Evolutionary conservation across 2,888 invertebrate species (phyloP).

Genomic region (Agrochola lota): DNA sequence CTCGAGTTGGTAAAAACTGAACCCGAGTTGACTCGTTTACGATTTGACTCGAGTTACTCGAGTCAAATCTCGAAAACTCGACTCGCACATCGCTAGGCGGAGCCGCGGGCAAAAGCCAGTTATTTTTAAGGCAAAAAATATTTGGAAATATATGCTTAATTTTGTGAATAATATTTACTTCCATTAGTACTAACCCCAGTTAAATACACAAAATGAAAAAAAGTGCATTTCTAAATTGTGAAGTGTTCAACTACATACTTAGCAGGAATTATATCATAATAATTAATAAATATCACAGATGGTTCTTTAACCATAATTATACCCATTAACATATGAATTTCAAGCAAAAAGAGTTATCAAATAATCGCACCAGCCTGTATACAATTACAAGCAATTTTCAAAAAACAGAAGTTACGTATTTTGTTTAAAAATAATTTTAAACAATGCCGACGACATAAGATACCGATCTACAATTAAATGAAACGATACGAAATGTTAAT

Average conservation of each 20-base stretch:
- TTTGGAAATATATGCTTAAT: background rate
- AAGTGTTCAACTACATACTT: constrained; percentile 7
- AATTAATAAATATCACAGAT: constrained; percentile 29
- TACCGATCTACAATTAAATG: constrained; percentile 74
- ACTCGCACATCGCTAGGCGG: too few species aligned
- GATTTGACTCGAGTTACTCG: too few species aligned
- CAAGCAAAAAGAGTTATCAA: constrained; percentile 31
- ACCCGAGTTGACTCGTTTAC: too few species aligned
- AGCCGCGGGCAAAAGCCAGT: background rate
- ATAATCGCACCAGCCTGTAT: constrained; percentile 21
- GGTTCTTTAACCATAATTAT: constrained; percentile 22
- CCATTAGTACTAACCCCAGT: background rate
- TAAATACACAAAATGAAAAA: background rate
- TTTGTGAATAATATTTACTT: background rate
- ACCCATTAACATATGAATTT: constrained; percentile 30
- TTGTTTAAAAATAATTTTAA: constrained; percentile 42
- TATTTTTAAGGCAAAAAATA: background rate
- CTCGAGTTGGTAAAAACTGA: too few species aligned
- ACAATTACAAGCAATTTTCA: constrained; percentile 23
- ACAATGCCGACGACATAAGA: constrained; percentile 57
- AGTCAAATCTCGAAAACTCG: too few species aligned
- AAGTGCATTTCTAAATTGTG: background rate
- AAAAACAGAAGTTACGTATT: constrained; percentile 31
- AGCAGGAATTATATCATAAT: constrained; percentile 3
- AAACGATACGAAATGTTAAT: constrained; percentile 70